Conservation (phyloP, 2,113 vertebrate species). For the Sebastes fasciatus region DNA sequence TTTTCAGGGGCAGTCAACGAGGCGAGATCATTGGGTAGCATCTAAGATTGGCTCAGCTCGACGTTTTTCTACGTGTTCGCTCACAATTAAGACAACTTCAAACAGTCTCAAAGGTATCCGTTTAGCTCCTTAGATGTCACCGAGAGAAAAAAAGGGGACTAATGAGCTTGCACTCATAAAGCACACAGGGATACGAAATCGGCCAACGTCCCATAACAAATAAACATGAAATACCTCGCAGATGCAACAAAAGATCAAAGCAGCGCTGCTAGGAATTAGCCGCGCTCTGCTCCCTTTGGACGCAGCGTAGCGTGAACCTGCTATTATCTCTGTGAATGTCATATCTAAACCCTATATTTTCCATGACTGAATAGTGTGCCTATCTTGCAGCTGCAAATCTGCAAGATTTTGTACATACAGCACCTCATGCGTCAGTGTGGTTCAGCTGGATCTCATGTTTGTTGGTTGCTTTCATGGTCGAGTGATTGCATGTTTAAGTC, state of each 20-base stretch:
- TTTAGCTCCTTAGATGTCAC: conserved; percentile 55
- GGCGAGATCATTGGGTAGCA: conserved; percentile 70
- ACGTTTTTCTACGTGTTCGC: conserved; percentile 45
- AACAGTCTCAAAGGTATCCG: conserved; percentile 61
- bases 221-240: conserved; percentile 62
- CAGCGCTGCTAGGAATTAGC: conserved; percentile 44
- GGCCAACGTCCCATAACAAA: conserved; percentile 49
- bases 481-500: conserved; percentile 34
- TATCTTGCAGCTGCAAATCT: conserved; percentile 61
- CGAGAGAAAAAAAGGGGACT: conserved; percentile 29
- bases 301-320: conserved; percentile 56
- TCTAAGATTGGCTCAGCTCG: conserved; percentile 55
- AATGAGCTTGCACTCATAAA: conserved; percentile 50
- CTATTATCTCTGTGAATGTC: conserved; percentile 67
- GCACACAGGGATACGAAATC: conserved; percentile 44
- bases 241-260: conserved; percentile 72
- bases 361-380: conserved; percentile 47
- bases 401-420: conserved; percentile 50
- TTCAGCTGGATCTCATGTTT: conserved; percentile 41
- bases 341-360: conserved; percentile 65
- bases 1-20: conserved; percentile 75
- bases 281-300: conserved; percentile 55
- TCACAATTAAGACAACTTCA: conserved; percentile 70
- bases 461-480: conserved; percentile 52
- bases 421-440: conserved; percentile 44